A percentile compares a stretch with the other conserved stretches of the same genome.
Conservation (phyloP, 2,888 invertebrate genomes). For the Netelia virgata region DNA sequence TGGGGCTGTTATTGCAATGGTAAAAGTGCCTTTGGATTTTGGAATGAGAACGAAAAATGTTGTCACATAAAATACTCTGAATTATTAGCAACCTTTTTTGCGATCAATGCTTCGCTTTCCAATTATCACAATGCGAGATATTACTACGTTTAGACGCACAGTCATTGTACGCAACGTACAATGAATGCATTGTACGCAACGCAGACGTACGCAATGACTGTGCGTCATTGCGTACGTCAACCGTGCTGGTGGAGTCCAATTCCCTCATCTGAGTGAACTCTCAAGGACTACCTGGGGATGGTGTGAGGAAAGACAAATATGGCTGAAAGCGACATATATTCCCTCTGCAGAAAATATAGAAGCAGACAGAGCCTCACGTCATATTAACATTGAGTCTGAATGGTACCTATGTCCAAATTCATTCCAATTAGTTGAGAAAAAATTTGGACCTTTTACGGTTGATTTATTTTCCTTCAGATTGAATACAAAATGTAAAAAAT, state of each 20-base stretch:
- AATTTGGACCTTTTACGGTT: conserved; percentile 61
- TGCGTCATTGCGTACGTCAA: conserved; percentile 71
- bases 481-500: conserved; percentile 70
- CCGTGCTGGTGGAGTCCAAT: conserved; percentile 68
- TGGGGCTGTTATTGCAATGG: conserved; percentile 68
- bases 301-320: conserved; percentile 69
- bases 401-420: conserved; percentile 54
- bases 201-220: too few relatives aligned
- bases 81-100: conserved; percentile 26
- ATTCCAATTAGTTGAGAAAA: too few relatives aligned
- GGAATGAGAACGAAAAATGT: conserved; percentile 64
- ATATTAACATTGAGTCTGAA: conserved; percentile 66
- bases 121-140: conserved; percentile 63
- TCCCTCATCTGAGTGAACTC: conserved; percentile 63
- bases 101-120: conserved; percentile 9
- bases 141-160: conserved; percentile 68
- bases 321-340: conserved; percentile 69
- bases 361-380: conserved; percentile 69
- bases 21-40: conserved; percentile 57
- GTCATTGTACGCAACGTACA: too few relatives aligned
- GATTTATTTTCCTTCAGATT: conserved; percentile 70
- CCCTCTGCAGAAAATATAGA: conserved; percentile 66
- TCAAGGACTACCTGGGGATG: conserved; percentile 72
- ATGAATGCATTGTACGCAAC: too few relatives aligned
- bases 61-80: conserved; percentile 59